A percentile compares a stretch with the other conserved stretches of the same genome.
Evolutionary conservation across 2,888 invertebrate genomes (phyloP).

Genomic region (Acrobasis consociella): DNA sequence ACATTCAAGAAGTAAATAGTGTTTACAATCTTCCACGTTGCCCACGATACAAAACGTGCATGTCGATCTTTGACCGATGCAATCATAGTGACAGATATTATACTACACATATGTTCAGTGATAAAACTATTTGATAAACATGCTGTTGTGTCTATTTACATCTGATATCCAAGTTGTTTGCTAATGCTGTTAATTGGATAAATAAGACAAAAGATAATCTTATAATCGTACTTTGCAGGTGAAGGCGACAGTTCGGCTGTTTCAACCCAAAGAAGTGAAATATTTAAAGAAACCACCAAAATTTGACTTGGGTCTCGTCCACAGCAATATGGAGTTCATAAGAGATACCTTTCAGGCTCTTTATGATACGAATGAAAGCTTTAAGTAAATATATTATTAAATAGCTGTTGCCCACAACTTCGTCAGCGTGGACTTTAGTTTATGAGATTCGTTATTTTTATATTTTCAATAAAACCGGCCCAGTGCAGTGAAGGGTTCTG

Average conservation of each 20-base stretch:
- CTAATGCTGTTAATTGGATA: not conserved
- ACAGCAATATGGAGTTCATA: conserved; percentile 63
- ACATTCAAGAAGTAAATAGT: conserved; percentile 47
- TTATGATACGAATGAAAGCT: conserved; percentile 52
- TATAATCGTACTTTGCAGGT: conserved; percentile 51
- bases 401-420: too few species aligned
- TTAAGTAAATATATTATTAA: conserved; percentile 63
- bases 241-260: conserved; percentile 61
- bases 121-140: conserved; percentile 26
- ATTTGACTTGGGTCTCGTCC: conserved; percentile 62
- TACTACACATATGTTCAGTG: not conserved
- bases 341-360: conserved; percentile 53
- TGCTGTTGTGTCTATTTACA: conserved; percentile 7
- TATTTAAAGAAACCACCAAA: conserved; percentile 59
- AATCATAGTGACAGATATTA: not conserved
- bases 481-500: too few species aligned
- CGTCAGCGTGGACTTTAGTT: too few species aligned
- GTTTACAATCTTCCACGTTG: conserved; percentile 4
- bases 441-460: too few species aligned
- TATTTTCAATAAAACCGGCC: too few species aligned
- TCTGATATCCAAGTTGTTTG: conserved; percentile 12
- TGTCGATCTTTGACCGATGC: conserved; percentile 16
- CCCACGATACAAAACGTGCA: conserved; percentile 15
- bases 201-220: not conserved
- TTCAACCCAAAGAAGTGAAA: conserved; percentile 64